Base-by-base conservation (phyloP, 2,113 vertebrate species). In the Prunella fulvescens region DNA sequence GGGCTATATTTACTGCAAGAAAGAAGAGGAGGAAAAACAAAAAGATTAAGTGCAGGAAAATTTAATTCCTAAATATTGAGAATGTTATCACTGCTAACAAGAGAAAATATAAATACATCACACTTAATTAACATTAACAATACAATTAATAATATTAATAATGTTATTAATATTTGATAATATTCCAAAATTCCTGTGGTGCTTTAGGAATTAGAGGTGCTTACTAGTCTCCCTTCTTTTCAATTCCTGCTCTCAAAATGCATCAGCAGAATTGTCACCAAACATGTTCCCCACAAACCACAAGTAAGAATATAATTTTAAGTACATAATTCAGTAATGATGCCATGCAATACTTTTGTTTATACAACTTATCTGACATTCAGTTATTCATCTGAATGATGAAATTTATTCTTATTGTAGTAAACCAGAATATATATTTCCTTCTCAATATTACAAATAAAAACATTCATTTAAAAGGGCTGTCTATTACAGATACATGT, bases 1-100 rank as follows among this genome's bases (percentile, higher is more conserved):
- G 98, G 78, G 99, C 99, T 96, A 99, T 83, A 95, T 99, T 99
- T 69, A 99, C 99, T 99, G 98, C 70, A 98, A 98, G 91, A 95
- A 95, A 97, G 51, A 94, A 51, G 9, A 58, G 51, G 56, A 94
- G 24, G 13, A 47, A 79, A 69, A 82, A 12, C 19, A 72, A 60
- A 92, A 78, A 35, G 1, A 92, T 86, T 88, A 93, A 81, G 37
- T 89, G 37, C 66, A 93, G 81, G 66, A 94, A 92, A 96, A 86
- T 17, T 23, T 69, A 60, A 70, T 47, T 82, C 18, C 51, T 74
- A 81, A 91, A 88, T 80, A 92, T 14, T 73, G 51, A 80, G 8
- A 92, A 67, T 15, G 6, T 47, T 92, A 80, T 48, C 9, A 70
- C n/a, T 87, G 70, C 31, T 74, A 66, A 93, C 66, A 94, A 66